phyloP scores from a whole-genome alignment of 2,888 invertebrate species.

The Tetheella fluctuosa region DNA sequence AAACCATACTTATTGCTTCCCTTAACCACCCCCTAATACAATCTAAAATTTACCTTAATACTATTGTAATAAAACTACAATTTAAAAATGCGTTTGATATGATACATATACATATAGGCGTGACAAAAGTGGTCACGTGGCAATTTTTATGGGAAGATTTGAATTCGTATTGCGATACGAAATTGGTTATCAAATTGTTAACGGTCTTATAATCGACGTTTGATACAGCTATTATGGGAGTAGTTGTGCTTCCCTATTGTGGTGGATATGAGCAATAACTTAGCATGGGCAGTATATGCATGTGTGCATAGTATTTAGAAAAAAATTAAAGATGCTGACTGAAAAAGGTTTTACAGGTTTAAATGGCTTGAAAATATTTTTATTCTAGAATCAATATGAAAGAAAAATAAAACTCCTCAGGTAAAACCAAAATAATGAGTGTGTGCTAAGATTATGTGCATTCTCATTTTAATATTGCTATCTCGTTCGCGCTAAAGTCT shows the following conservation, averaged over 20 bases:
- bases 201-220: slow-evolving; percentile 33
- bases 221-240: slow-evolving; percentile 13
- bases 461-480: too few species aligned
- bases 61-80: slow-evolving; percentile 21
- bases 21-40: slow-evolving; percentile 15
- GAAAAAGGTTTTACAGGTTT: too few species aligned
- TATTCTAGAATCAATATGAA: too few species aligned
- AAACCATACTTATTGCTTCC: slow-evolving; percentile 40
- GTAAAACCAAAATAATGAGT: too few species aligned
- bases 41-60: slow-evolving; percentile 20
- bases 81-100: slow-evolving; percentile 24
- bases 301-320: too few species aligned
- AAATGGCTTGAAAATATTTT: too few species aligned
- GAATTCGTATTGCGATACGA: slow-evolving; percentile 41
- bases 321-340: too few species aligned
- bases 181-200: slow-evolving; percentile 42
- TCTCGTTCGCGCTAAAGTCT: too few species aligned
- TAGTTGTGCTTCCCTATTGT: slow-evolving; percentile 1
- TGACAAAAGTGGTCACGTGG: slow-evolving; percentile 73
- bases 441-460: too few species aligned
- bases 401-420: too few species aligned
- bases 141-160: slow-evolving; percentile 73
- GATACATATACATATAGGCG: slow-evolving; percentile 50
- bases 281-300: background rate
- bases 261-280: slow-evolving; percentile 5